phyloP scores from a whole-genome alignment of 2,113 vertebrate genomes.

The Pheucticus melanocephalus region DNA sequence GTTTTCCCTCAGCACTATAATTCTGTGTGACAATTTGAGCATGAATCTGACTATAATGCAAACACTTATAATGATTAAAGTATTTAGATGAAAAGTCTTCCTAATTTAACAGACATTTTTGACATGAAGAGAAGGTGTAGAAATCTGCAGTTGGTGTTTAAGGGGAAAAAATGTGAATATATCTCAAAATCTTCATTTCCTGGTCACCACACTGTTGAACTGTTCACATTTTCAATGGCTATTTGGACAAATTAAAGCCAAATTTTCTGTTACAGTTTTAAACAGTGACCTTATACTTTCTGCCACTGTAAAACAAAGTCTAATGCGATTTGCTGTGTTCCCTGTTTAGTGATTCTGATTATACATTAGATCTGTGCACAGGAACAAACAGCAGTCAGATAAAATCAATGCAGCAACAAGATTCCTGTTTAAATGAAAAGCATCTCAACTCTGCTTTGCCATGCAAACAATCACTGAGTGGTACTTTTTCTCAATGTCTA shows the following conservation, averaged over 20 bases:
- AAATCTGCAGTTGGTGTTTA: background rate
- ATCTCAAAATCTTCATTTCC: background rate
- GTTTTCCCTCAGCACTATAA: background rate
- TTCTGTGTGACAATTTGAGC: background rate
- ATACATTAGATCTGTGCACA: constrained; percentile 55
- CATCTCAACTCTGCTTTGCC: constrained; percentile 56
- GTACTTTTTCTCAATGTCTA: constrained; percentile 43
- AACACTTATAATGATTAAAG: background rate
- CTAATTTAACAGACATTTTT: constrained; percentile 3
- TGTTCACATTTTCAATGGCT: background rate
- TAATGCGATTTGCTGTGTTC: background rate
- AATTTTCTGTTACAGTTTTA: background rate
- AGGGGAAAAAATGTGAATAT: background rate
- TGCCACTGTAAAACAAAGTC: background rate
- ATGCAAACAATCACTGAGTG: constrained; percentile 55
- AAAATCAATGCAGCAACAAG: constrained; percentile 72
- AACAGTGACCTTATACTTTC: background rate
- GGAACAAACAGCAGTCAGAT: constrained; percentile 66
- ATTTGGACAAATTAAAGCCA: background rate
- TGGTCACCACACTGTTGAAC: background rate
- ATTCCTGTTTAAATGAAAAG: constrained; percentile 67
- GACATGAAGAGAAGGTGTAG: background rate
- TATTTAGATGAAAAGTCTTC: constrained; percentile 2
- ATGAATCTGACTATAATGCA: background rate
- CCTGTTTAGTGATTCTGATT: constrained; percentile 59